phyloP scores from a whole-genome alignment of 2,113 vertebrate species.

The Circaetus gallicus region DNA sequence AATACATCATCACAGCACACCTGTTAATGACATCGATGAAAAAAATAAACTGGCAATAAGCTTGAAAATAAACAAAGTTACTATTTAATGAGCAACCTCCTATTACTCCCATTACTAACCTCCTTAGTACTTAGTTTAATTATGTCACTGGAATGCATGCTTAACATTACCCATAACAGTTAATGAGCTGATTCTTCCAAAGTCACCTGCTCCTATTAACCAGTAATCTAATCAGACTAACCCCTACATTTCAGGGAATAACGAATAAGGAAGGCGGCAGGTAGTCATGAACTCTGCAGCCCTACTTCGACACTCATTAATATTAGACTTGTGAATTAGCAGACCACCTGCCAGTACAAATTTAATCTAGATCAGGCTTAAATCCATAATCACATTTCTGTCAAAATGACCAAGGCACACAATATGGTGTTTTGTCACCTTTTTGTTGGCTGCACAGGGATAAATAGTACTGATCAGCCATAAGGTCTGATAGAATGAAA shows the following conservation, averaged over 20 bases:
- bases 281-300: not conserved
- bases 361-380: not conserved
- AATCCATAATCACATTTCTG: not conserved
- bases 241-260: not conserved
- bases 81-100: not conserved
- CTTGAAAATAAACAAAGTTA: not conserved
- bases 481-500: not conserved
- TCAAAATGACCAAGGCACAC: not conserved
- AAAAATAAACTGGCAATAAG: not conserved
- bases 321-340: not conserved
- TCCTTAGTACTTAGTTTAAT: constrained; percentile 15
- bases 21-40: not conserved
- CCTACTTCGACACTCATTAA: not conserved
- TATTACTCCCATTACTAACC: not conserved
- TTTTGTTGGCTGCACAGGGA: not conserved
- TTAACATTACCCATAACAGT: not conserved
- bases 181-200: constrained; percentile 38
- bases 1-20: not conserved
- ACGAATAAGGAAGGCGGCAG: not conserved
- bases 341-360: not conserved
- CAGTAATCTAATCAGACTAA: not conserved
- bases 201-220: constrained; percentile 12
- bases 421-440: not conserved
- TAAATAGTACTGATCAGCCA: not conserved
- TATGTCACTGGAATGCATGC: not conserved